Evolutionary conservation across 1,140 invertebrate species (phyloP).

Genomic region (Drosophila athabasca): DNA sequence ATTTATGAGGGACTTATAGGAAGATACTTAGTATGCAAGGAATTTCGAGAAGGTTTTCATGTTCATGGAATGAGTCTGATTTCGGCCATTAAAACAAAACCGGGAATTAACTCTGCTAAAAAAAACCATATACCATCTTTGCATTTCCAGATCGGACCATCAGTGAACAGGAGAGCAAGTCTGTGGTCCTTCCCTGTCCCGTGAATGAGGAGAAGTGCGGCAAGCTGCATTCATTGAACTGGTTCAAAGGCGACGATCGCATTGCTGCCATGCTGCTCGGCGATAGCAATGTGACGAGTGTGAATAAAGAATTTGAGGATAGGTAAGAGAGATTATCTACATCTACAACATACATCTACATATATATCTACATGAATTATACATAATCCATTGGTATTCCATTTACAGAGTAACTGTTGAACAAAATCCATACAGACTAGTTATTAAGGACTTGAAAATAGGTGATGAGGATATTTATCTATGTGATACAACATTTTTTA

Average conservation of each 20-base stretch:
- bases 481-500: constrained; percentile 84
- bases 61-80: neutral
- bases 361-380: no score
- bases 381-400: no score
- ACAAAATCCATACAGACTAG: constrained; percentile 78
- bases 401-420: constrained; percentile 76
- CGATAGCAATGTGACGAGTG: constrained; percentile 86
- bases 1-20: constrained; percentile 32
- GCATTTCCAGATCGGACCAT: constrained; percentile 76
- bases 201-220: constrained; percentile 91
- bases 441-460: constrained; percentile 82
- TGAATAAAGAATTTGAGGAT: constrained; percentile 89
- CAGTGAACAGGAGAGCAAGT: constrained; percentile 85
- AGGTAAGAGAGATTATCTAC: constrained; percentile 87
- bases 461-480: constrained; percentile 82
- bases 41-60: no score
- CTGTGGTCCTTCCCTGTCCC: constrained; percentile 89
- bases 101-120: neutral
- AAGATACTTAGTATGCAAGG: constrained; percentile 9
- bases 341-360: no score
- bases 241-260: constrained; percentile 91
- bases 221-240: constrained; percentile 94
- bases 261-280: constrained; percentile 93
- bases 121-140: constrained; percentile 32
- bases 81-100: constrained; percentile 53